Percentiles rank a stretch among this genome's conserved stretches.
These are phyloP conservation scores for Polypterus bichir DNA, from an alignment of 2,113 vertebrate species.

Conservation along the genomic window DNA sequence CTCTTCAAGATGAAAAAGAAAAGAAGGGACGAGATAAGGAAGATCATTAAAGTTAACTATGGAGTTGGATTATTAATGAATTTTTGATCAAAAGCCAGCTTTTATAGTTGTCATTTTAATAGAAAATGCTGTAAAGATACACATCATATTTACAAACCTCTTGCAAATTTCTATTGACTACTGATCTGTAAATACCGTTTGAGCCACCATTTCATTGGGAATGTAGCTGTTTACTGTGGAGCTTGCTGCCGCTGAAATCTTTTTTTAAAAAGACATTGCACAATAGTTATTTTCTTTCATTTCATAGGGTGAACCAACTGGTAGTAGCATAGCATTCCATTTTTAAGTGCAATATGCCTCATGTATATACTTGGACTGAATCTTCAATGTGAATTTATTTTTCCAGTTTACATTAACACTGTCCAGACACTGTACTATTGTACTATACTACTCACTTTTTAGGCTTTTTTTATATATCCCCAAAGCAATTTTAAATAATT, in stretches of 20 bases:
- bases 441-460: too few species aligned
- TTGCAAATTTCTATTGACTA: constrained; percentile 33
- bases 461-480: constrained; percentile 18
- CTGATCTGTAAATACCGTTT: constrained; percentile 10
- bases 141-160: constrained; percentile 40
- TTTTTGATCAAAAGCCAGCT: constrained; percentile 16
- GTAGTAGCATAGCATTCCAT: constrained; percentile 40
- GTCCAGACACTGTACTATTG: too few species aligned
- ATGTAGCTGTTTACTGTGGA: constrained; percentile 56
- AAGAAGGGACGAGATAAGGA: constrained; percentile 87
- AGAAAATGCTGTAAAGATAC: constrained; percentile 37
- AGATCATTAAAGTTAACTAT: constrained; percentile 56
- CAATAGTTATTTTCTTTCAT: constrained; percentile 48
- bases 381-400: constrained; percentile 63
- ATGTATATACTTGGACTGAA: constrained; percentile 55
- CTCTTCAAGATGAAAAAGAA: constrained; percentile 90
- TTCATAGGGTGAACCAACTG: constrained; percentile 42
- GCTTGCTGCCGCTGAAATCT: constrained; percentile 47
- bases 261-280: constrained; percentile 49
- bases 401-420: too few species aligned
- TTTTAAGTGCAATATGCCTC: constrained; percentile 68
- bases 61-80: constrained; percentile 1
- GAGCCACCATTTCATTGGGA: constrained; percentile 33
- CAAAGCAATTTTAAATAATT: too few species aligned
- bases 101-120: constrained; percentile 43